Evolutionary conservation across 2,113 vertebrate genomes (phyloP).

Genomic region (Neodontobutis hainanensis): DNA sequence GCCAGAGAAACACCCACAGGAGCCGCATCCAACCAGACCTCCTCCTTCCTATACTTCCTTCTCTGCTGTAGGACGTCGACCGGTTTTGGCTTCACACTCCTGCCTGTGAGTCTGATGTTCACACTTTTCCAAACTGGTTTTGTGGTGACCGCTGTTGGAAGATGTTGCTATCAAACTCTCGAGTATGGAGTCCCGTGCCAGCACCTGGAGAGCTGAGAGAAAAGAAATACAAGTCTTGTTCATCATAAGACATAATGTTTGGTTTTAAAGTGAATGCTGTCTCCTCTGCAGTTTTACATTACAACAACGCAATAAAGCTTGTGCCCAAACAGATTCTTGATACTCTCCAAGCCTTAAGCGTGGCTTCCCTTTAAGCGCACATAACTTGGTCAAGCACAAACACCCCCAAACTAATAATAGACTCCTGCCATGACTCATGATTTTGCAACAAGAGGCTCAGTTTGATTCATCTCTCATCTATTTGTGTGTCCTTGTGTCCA

Average conservation of each 20-base stretch:
- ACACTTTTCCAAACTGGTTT: conserved; percentile 5
- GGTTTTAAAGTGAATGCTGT: conserved; percentile 5
- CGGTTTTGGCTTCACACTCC: conserved; percentile 12
- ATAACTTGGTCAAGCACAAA: conserved; percentile 65
- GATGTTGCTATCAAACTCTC: background rate
- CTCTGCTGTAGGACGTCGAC: conserved; percentile 4
- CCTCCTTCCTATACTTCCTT: conserved; percentile 9
- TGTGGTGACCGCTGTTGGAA: conserved; percentile 11
- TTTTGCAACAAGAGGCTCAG: conserved; percentile 71
- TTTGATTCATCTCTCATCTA: conserved; percentile 52
- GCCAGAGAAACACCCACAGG: conserved; percentile 99
- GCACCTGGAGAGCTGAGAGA: conserved; percentile 33
- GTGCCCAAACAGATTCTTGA: conserved; percentile 35
- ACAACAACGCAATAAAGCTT: conserved; percentile 21
- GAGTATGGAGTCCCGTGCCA: background rate
- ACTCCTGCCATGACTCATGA: conserved; percentile 70
- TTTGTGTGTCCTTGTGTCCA: conserved; percentile 26
- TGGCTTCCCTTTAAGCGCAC: conserved; percentile 65
- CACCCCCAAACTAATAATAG: conserved; percentile 71
- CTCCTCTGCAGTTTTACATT: conserved; percentile 19
- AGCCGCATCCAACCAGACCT: conserved; percentile 58
- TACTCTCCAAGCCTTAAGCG: conserved; percentile 27
- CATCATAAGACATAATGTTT: background rate
- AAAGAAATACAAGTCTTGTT: conserved; percentile 22
- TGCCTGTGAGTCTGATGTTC: conserved; percentile 35